A percentile compares a stretch with the other conserved stretches of the same genome.
Evolutionary conservation across 2,113 vertebrate species (phyloP).

Genomic region (Choloepus hoffmanni): DNA sequence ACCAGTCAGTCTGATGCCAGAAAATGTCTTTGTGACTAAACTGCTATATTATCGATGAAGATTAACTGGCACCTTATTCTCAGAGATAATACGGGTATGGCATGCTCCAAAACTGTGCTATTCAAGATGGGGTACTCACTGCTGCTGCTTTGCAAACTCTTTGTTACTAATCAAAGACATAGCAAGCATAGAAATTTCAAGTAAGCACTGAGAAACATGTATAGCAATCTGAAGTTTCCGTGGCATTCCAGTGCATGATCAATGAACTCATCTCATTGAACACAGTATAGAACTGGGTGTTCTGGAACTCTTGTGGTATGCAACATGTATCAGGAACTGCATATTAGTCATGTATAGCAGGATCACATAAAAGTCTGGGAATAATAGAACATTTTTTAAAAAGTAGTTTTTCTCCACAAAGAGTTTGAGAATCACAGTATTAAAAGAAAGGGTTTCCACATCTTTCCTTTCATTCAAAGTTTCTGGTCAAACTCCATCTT

Average conservation of each 20-base stretch:
- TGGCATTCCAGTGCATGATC: background rate
- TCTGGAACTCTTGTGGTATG: background rate
- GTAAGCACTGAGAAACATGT: background rate
- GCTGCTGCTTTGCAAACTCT: background rate
- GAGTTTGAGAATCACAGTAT: background rate
- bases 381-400: too few relatives aligned
- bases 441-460: background rate
- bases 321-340: background rate
- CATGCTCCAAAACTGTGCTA: background rate
- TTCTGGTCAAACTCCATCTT: background rate
- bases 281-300: fast-evolving
- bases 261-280: background rate
- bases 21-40: background rate
- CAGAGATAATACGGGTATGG: background rate
- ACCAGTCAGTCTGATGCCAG: background rate
- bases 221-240: background rate
- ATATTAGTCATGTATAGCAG: background rate
- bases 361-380: background rate
- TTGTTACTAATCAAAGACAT: background rate
- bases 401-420: too few relatives aligned
- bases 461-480: background rate
- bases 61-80: background rate
- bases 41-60: background rate
- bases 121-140: background rate
- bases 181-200: background rate